phyloP scores from a whole-genome alignment of 1,140 invertebrate genomes.

The Zaprionus ornatus region DNA sequence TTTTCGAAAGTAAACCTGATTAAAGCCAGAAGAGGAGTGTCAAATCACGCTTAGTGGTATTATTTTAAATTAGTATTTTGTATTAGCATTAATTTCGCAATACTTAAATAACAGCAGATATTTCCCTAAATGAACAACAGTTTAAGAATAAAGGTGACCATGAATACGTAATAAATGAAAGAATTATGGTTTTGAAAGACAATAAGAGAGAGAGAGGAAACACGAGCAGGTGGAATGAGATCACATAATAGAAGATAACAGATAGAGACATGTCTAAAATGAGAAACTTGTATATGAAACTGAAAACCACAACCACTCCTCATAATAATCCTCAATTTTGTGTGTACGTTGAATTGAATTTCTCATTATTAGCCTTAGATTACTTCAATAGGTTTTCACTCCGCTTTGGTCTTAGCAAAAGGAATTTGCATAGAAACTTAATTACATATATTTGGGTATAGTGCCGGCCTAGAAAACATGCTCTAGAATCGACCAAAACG shows the following conservation, averaged over 20 bases:
- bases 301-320: not conserved
- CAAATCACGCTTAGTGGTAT: not conserved
- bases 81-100: not conserved
- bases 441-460: constrained; percentile 1
- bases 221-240: not conserved
- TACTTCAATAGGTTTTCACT: not conserved
- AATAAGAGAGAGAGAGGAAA: not conserved
- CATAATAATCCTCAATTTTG: not conserved
- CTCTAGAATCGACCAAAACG: constrained; percentile 54
- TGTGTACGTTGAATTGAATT: not conserved
- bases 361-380: not conserved
- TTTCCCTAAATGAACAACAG: not conserved
- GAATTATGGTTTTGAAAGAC: not conserved
- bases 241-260: not conserved
- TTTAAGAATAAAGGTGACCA: not conserved
- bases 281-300: not conserved
- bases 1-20: not conserved
- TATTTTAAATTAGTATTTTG: not conserved
- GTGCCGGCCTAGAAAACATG: constrained; percentile 39
- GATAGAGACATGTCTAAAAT: not conserved
- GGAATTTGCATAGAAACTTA: constrained; percentile 37
- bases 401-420: constrained; percentile 1
- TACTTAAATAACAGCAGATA: not conserved
- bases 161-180: not conserved
- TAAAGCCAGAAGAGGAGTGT: not conserved